A percentile compares a stretch with the other conserved stretches of the same genome.
Evolutionary conservation across 2,113 vertebrate species (phyloP).

Genomic region (Perccottus glenii): DNA sequence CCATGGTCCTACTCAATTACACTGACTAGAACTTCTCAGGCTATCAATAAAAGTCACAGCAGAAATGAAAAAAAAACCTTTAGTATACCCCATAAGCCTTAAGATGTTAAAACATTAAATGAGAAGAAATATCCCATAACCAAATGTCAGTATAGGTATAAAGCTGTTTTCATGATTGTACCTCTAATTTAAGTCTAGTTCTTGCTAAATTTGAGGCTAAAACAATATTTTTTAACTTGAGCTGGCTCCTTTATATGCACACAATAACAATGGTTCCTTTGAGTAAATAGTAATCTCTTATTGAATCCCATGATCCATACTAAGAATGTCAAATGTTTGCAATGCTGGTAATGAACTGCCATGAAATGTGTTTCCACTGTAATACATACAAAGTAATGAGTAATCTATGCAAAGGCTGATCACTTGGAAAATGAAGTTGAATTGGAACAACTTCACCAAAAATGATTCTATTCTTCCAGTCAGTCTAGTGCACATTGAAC

Average conservation of each 20-base stretch:
- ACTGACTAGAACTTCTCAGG: neutral
- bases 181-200: too few relatives aligned
- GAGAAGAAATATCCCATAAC: neutral
- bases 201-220: too few relatives aligned
- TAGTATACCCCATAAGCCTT: neutral
- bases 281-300: neutral
- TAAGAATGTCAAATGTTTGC: neutral
- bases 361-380: neutral
- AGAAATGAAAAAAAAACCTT: neutral
- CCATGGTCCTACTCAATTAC: neutral
- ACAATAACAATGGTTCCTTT: neutral
- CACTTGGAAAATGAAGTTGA: too few relatives aligned
- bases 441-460: too few relatives aligned
- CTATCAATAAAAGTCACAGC: neutral
- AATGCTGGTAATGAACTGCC: neutral
- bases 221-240: neutral
- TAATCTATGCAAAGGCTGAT: too few relatives aligned
- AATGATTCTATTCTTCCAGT: too few relatives aligned
- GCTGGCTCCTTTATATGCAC: neutral
- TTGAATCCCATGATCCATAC: neutral
- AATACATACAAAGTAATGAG: too few relatives aligned
- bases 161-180: too few relatives aligned
- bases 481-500: too few relatives aligned
- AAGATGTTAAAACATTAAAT: neutral
- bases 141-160: too few relatives aligned